phyloP scores from a whole-genome alignment of 1,140 invertebrate species.

The Zophobas atratus region DNA sequence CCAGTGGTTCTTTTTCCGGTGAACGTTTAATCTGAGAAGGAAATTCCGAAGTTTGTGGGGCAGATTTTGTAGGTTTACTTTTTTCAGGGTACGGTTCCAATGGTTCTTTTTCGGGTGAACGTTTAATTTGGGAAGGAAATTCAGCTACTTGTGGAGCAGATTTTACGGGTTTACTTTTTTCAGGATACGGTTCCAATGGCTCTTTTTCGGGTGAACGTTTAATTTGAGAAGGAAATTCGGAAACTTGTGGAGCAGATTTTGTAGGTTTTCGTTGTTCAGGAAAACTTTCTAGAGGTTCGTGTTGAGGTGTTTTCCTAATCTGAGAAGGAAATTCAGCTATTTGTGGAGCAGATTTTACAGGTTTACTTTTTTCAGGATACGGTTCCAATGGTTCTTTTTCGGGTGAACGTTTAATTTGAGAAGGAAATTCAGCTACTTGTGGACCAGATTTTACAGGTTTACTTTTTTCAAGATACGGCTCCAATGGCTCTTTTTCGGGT shows the following conservation, averaged over 20 bases:
- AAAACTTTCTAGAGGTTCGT: slow-evolving; percentile 49
- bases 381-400: slow-evolving; percentile 53
- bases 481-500: slow-evolving; percentile 49
- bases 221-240: slow-evolving; percentile 49
- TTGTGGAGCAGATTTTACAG: slow-evolving; percentile 22
- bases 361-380: slow-evolving; percentile 46
- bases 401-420: slow-evolving; percentile 46
- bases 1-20: slow-evolving; percentile 51
- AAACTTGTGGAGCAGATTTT: slow-evolving; percentile 30
- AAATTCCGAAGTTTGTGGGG: slow-evolving; percentile 41
- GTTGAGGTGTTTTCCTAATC: slow-evolving; percentile 48
- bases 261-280: slow-evolving; percentile 42
- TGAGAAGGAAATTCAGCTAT: slow-evolving; percentile 46
- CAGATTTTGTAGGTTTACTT: slow-evolving; percentile 10
- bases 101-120: slow-evolving; percentile 48
- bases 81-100: slow-evolving; percentile 50
- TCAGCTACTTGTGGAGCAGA: slow-evolving; percentile 45
- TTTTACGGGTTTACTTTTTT: slow-evolving; percentile 49
- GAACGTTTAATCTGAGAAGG: slow-evolving; percentile 43
- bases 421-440: slow-evolving; percentile 43
- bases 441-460: slow-evolving; percentile 20
- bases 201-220: slow-evolving; percentile 49
- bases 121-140: slow-evolving; percentile 54
- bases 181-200: slow-evolving; percentile 50
- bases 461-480: slow-evolving; percentile 34